Conservation (phyloP, 2,888 invertebrate species). For the Athrips mouffetella region DNA sequence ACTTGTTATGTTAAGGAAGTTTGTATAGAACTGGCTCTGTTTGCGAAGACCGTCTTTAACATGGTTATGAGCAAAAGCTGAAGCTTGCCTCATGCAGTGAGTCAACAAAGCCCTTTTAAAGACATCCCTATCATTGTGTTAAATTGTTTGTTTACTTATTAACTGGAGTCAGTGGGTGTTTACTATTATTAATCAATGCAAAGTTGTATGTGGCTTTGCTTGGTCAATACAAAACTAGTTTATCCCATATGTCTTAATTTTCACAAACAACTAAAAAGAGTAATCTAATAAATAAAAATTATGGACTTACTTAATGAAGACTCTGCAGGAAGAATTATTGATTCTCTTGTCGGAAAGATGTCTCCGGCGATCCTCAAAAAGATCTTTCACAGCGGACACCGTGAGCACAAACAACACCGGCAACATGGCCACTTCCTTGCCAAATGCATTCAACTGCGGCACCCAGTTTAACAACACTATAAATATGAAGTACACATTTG, state of each 20-base stretch:
- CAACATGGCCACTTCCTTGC: constrained; percentile 96
- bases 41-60: too few relatives aligned
- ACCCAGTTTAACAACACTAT: constrained; percentile 98
- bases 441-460: constrained; percentile 95
- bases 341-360: constrained; percentile 95
- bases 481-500: constrained; percentile 98
- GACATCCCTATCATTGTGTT: background rate
- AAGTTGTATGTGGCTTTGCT: too few relatives aligned
- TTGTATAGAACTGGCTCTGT: background rate
- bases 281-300: constrained; percentile 5
- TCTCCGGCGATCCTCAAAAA: constrained; percentile 94
- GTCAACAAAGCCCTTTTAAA: background rate
- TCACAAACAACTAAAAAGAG: background rate
- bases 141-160: background rate
- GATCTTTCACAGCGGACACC: constrained; percentile 96
- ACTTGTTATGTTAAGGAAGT: background rate
- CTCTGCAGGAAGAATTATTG: constrained; percentile 94
- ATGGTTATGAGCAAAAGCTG: too few relatives aligned
- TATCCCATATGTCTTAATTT: too few relatives aligned
- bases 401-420: constrained; percentile 96
- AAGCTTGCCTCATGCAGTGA: background rate
- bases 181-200: background rate
- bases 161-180: background rate
- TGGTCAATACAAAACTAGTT: too few relatives aligned
- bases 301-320: constrained; percentile 88